Base-by-base conservation (phyloP, 1,140 invertebrate species). In the Drosophila lini region DNA sequence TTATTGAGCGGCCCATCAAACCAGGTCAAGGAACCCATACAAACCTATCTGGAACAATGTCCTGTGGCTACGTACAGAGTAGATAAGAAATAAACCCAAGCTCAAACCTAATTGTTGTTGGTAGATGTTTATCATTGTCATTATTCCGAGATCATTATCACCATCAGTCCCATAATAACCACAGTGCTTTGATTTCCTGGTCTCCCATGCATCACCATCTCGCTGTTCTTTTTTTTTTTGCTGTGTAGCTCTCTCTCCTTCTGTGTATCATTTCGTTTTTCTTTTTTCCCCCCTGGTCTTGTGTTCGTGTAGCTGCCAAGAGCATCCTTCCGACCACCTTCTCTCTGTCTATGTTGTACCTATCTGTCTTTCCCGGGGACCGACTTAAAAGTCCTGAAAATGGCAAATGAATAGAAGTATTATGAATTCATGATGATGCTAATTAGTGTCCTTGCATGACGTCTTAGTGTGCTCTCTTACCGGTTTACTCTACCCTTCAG, bases 1-100 rank as follows among this genome's bases (percentile, higher is more conserved):
- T 92, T 92, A 84, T 85, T 91, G 91, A 91, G 90, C 91, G 91
- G 91, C 91, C 91, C 91, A 92, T 92, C 86, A 41, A 78, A 82
- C 78, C 67, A 84, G 59, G 71, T 89, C 77, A 80, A 81, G 74
- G 78, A 73, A 75, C 73, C 60, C 69, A 61, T 64, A 65, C 10
- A 69, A 63, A 77, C 58, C 56, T 31, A 89, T 78, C 68, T 83
- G 80, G 77, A 89, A 74, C 40, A 50, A 59, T 58, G 44, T 62
- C 77, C 52, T 67, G 53, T 79, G 75, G 48, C 82, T 76, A 82
- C 70, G 59, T 70, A 71, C 65, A 88, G 52, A 55, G 83, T 86
- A 86, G 83, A 88, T 89, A 79, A 61, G 53, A 68, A 48, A 31
- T 22, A 48, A 31, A 64, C 47, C 48, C 48, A 85, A 63, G 34